These are phyloP conservation scores for Anas capensis DNA, from an alignment of 2,797 vertebrate genomes.

Conservation along the genomic window DNA sequence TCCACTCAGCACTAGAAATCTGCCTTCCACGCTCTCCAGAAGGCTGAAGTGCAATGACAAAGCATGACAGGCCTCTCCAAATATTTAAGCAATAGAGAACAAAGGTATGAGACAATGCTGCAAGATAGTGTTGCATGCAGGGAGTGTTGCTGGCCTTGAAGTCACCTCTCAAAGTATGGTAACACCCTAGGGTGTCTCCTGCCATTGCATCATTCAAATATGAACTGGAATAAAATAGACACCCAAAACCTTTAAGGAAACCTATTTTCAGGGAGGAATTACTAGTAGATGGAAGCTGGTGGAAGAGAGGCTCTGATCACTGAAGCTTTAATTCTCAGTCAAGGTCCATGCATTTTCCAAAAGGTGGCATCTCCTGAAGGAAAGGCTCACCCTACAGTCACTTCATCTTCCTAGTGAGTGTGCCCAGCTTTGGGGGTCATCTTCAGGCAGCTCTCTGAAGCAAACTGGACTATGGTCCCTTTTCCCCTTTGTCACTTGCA, in stretches of 20 bases:
- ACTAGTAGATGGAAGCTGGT: constrained; percentile 11
- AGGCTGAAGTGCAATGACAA: constrained; percentile 26
- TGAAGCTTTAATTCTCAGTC: background rate
- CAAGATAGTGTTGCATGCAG: constrained; percentile 44
- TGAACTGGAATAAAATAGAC: constrained; percentile 22
- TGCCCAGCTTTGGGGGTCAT: background rate
- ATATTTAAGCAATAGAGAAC: constrained; percentile 60
- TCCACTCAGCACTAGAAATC: background rate
- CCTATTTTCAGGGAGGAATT: background rate
- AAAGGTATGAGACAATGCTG: constrained; percentile 49
- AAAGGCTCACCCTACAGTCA: background rate
- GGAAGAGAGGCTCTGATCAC: constrained; percentile 9
- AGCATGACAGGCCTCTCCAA: constrained; percentile 22
- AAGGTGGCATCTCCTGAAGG: background rate
- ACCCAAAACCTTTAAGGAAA: constrained; percentile 20
- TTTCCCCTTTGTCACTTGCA: background rate
- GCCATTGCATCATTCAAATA: constrained; percentile 52
- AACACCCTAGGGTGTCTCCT: constrained; percentile 68
- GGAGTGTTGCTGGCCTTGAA: constrained; percentile 60
- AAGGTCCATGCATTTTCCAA: background rate
- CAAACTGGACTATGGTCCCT: background rate
- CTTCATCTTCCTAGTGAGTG: background rate
- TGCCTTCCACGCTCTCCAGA: background rate
- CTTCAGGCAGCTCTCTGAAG: background rate
- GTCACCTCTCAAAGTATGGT: constrained; percentile 59